Conservation (phyloP, 2,113 vertebrate species). For the Indicator maculatus region DNA sequence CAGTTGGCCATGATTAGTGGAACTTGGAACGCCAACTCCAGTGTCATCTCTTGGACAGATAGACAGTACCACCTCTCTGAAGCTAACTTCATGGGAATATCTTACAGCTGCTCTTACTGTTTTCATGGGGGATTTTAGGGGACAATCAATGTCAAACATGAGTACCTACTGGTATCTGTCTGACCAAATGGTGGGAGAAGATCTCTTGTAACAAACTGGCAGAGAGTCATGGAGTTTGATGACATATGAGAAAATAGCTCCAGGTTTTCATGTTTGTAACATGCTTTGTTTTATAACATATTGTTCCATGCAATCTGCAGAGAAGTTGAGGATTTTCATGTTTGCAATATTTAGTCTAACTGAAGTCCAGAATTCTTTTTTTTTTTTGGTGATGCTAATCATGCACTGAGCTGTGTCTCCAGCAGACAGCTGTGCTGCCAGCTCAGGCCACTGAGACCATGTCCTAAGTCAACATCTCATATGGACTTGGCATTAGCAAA, state of each 20-base stretch:
- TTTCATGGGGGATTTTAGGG: fast-evolving
- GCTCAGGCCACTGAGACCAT: neutral
- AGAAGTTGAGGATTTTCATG: neutral
- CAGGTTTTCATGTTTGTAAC: neutral
- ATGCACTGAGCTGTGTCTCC: neutral
- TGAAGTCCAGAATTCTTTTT: neutral
- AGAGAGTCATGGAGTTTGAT: neutral
- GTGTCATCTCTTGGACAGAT: neutral
- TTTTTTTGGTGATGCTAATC: neutral
- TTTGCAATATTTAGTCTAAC: neutral
- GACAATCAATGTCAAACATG: fast-evolving
- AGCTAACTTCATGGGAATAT: neutral
- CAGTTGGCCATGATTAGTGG: neutral
- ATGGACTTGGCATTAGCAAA: neutral
- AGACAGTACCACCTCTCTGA: neutral
- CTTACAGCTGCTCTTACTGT: neutral
- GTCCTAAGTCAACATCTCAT: neutral
- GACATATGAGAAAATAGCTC: neutral
- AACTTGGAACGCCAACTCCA: neutral
- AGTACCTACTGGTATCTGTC: neutral
- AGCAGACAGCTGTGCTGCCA: neutral
- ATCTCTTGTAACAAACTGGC: neutral
- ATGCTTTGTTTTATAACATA: neutral
- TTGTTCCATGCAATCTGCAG: neutral
- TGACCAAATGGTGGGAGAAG: neutral